phyloP scores from a whole-genome alignment of 1,140 invertebrate genomes.

The Oedothorax gibbosus region DNA sequence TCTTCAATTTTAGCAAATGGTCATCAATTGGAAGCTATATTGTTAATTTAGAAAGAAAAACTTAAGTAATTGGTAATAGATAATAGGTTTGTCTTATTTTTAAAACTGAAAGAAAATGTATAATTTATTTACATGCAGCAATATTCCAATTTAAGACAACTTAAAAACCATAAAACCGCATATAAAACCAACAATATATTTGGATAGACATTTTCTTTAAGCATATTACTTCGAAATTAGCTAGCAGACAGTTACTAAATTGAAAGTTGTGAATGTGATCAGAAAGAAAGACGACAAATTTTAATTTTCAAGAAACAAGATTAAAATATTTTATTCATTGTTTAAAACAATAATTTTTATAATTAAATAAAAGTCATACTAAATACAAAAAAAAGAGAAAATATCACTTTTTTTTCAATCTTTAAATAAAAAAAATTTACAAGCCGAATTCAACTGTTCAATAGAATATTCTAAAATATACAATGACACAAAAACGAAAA shows the following conservation, averaged over 20 bases:
- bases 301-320: constrained; percentile 24
- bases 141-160: no score
- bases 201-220: no score
- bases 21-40: no score
- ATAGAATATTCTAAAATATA: constrained; percentile 32
- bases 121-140: no score
- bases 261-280: not conserved
- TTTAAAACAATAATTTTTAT: constrained; percentile 14
- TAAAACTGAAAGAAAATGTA: no score
- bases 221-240: no score
- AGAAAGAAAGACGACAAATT: not conserved
- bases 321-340: constrained; percentile 38
- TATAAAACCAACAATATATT: no score
- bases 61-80: no score
- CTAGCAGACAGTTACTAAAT: not conserved
- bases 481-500: not conserved
- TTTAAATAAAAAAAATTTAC: constrained; percentile 17
- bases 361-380: not conserved
- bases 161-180: no score
- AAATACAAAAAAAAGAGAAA: constrained; percentile 14
- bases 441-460: not conserved
- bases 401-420: not conserved
- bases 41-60: no score
- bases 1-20: no score
- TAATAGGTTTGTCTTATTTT: no score